Evolutionary conservation across 1,140 invertebrate species (phyloP).

Genomic region (Drosophila elegans): DNA sequence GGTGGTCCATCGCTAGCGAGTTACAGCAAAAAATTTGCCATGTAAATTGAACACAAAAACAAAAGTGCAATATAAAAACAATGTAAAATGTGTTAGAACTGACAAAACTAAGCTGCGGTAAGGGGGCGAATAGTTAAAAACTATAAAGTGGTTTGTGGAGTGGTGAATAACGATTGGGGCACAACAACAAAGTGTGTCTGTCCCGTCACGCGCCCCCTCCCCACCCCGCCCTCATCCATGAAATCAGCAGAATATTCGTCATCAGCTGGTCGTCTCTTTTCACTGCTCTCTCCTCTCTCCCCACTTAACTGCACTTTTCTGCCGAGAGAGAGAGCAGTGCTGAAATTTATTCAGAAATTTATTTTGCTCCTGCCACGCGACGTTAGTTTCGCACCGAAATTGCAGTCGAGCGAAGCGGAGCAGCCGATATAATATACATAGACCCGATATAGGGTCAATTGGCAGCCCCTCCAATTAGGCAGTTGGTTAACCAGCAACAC

Average conservation of each 20-base stretch:
- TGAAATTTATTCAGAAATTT: slow-evolving; percentile 25
- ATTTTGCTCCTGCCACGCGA: slow-evolving; percentile 43
- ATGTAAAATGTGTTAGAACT: slow-evolving; percentile 38
- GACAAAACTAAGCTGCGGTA: slow-evolving; percentile 24
- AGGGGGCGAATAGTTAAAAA: not conserved
- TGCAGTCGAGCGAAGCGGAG: slow-evolving; percentile 7
- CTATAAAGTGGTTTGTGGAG: not conserved
- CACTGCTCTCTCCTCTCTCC: slow-evolving; percentile 20
- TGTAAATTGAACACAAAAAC: slow-evolving; percentile 45
- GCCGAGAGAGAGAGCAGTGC: slow-evolving; percentile 27
- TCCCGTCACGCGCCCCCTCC: slow-evolving; percentile 35
- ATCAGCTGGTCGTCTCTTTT: slow-evolving; percentile 67
- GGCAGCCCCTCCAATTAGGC: slow-evolving; percentile 24
- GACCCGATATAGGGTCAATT: slow-evolving; percentile 12
- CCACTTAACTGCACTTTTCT: slow-evolving; percentile 49
- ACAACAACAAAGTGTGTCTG: slow-evolving; percentile 34
- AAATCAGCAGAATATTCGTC: slow-evolving; percentile 73
- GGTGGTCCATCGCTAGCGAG: slow-evolving; percentile 25
- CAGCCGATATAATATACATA: slow-evolving; percentile 21
- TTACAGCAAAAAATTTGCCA: slow-evolving; percentile 56
- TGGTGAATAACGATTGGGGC: not conserved
- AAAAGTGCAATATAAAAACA: slow-evolving; percentile 45
- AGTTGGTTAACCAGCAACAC: slow-evolving; percentile 10
- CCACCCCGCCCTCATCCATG: not conserved
- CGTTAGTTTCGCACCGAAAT: slow-evolving; percentile 24